phyloP scores from a whole-genome alignment of 2,113 vertebrate species.

The Hystrix cristata region DNA sequence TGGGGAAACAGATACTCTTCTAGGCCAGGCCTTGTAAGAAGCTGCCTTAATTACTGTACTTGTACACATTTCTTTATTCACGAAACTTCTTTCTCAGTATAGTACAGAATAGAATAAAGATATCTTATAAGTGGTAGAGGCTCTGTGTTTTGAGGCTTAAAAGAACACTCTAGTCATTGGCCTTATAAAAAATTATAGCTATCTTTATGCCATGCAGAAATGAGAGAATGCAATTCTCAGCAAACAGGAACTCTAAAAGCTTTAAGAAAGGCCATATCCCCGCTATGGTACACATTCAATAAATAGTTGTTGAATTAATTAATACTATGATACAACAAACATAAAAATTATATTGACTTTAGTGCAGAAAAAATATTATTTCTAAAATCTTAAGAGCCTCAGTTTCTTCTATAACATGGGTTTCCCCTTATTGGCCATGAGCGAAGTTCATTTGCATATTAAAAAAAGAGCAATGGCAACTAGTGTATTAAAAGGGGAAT shows the following conservation, averaged over 20 bases:
- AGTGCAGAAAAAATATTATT: conserved; percentile 27
- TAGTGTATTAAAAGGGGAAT: not conserved
- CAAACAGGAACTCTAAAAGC: not conserved
- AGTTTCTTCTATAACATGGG: not conserved
- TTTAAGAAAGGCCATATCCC: conserved; percentile 13
- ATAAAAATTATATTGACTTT: conserved; percentile 24
- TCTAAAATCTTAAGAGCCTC: not conserved
- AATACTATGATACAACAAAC: conserved; percentile 11
- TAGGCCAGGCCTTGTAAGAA: not conserved
- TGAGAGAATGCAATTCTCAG: conserved; percentile 25
- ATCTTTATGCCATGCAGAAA: not conserved
- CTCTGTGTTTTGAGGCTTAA: not conserved
- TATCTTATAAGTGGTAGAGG: not conserved
- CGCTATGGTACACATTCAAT: not conserved
- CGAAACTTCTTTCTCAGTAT: not conserved
- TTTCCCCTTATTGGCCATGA: not conserved
- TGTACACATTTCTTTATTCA: not conserved
- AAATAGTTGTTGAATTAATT: conserved; percentile 27
- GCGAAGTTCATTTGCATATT: not conserved
- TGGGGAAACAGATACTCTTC: not conserved
- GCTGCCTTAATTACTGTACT: not conserved
- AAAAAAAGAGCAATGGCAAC: not conserved
- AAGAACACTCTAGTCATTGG: not conserved
- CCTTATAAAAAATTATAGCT: not conserved
- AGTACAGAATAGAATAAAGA: not conserved